Evolutionary conservation across 2,113 vertebrate genomes (phyloP).

Genomic region (Limanda limanda): DNA sequence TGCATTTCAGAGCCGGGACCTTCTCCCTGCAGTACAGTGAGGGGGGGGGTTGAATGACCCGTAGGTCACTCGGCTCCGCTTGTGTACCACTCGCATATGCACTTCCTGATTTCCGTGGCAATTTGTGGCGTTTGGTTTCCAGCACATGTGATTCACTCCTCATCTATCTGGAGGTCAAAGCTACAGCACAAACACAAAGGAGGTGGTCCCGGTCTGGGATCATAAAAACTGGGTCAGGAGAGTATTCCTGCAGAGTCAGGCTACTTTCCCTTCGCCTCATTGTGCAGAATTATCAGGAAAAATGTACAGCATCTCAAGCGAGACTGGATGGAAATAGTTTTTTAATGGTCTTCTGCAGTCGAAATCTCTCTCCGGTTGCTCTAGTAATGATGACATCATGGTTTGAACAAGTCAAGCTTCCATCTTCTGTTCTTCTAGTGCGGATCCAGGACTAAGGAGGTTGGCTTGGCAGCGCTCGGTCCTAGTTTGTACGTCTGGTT

Average conservation of each 20-base stretch:
- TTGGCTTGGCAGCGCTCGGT: conserved; percentile 18
- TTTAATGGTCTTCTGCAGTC: conserved; percentile 25
- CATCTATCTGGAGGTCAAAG: conserved; percentile 50
- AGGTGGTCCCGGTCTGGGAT: conserved; percentile 53
- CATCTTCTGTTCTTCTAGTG: conserved; percentile 33
- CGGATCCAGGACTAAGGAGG: conserved; percentile 12
- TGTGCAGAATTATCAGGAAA: conserved; percentile 43
- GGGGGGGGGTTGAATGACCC: conserved; percentile 48
- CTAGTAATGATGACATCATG: conserved; percentile 50
- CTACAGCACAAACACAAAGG: conserved; percentile 25
- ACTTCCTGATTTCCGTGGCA: conserved; percentile 50
- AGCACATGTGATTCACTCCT: conserved; percentile 22
- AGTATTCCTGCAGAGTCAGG: conserved; percentile 25
- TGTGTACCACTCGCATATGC: conserved; percentile 32
- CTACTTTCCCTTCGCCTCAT: conserved; percentile 45
- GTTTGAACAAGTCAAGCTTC: conserved; percentile 46
- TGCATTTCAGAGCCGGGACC: conserved; percentile 53
- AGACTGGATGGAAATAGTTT: conserved; percentile 47
- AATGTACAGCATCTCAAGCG: conserved; percentile 15
- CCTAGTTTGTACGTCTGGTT: conserved; percentile 18
- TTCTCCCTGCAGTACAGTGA: conserved; percentile 41
- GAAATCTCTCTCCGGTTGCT: conserved; percentile 22
- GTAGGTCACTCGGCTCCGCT: conserved; percentile 51
- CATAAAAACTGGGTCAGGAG: conserved; percentile 59
- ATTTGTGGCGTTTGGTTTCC: conserved; percentile 48